Evolutionary conservation across 2,113 vertebrate species (phyloP), one percentile per base, ranked within the genome.

Genomic region (Circaetus gallicus): DNA sequence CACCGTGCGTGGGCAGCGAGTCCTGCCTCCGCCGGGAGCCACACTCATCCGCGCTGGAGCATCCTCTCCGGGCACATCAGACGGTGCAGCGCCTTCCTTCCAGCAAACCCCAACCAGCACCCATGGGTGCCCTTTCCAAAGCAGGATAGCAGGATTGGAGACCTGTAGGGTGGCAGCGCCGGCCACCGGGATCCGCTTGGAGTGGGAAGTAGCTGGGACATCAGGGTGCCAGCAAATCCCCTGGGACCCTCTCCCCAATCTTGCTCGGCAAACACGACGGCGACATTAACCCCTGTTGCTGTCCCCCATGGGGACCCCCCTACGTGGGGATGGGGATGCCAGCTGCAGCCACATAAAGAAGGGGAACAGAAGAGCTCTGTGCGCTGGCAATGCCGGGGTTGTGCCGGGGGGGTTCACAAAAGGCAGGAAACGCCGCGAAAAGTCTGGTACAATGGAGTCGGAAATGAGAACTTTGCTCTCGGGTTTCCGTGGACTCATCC

Each of bases 391-490:
- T 22, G 52, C 49, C 25, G 45, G 74, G 74, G 66, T 49, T 47
- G 71, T 70, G 94, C 49, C 15, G 32, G 43, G 47, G 43, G 43
- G 50, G n/a, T 50, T 78, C 89, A 97, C 82, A 95, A 97, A 94
- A 85, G 96, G 91, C 96, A 96, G 97, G 96, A 97, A 97, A 91
- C 87, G 74, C 63, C 34, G 5, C 31, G 4, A 45, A 95, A 91
- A 70, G 55, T 86, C 81, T 3, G 81, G 40, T 94, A 95, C 94
- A 96, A 94, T 88, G 66, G 90, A 77, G 50, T 86, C 95, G 97
- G 95, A 97, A 97, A 95, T 88, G 94, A 96, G 96, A 93, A 91
- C 86, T 94, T 91, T 87, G 83, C 94, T 93, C 88, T 93, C 84
- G 95, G 95, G 85, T 97, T 93, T 95, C 94, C 77, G 22, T 8